Conservation (phyloP, 2,797 vertebrate species). For the Trachurus trachurus region DNA sequence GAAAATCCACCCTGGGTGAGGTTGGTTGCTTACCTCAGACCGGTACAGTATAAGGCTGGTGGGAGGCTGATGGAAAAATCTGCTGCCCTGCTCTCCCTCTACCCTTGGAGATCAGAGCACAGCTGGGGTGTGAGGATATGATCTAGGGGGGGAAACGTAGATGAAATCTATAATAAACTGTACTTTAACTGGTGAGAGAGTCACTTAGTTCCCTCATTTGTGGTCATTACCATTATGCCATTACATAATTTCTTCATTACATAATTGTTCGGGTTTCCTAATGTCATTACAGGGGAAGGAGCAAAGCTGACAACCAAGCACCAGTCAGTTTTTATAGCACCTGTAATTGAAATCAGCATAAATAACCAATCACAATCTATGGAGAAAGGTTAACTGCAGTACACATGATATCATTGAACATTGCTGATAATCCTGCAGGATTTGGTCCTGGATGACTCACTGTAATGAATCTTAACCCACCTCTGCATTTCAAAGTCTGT, state of each 20-base stretch:
- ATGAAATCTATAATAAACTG: neutral
- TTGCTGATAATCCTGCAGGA: slow-evolving; percentile 41
- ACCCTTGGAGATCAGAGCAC: slow-evolving; percentile 33
- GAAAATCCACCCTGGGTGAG: slow-evolving; percentile 55
- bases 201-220: slow-evolving; percentile 43
- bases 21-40: slow-evolving; percentile 43
- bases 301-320: slow-evolving; percentile 45
- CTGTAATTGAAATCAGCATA: slow-evolving; percentile 56
- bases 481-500: slow-evolving; percentile 68
- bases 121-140: slow-evolving; percentile 27
- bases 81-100: slow-evolving; percentile 35
- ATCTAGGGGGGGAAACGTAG: neutral
- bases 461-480: slow-evolving; percentile 55
- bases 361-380: slow-evolving; percentile 33
- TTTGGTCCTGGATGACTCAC: slow-evolving; percentile 48
- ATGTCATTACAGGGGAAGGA: slow-evolving; percentile 38
- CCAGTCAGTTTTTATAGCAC: slow-evolving; percentile 38
- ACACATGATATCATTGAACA: slow-evolving; percentile 22
- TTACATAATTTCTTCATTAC: slow-evolving; percentile 68
- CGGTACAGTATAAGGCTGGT: slow-evolving; percentile 4
- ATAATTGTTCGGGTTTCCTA: slow-evolving; percentile 64
- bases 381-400: slow-evolving; percentile 32
- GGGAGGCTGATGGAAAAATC: slow-evolving; percentile 44
- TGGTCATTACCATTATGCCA: slow-evolving; percentile 31
- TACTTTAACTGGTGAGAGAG: slow-evolving; percentile 11